Evolutionary conservation across 2,797 vertebrate genomes (phyloP).

Genomic region (Channa striata): DNA sequence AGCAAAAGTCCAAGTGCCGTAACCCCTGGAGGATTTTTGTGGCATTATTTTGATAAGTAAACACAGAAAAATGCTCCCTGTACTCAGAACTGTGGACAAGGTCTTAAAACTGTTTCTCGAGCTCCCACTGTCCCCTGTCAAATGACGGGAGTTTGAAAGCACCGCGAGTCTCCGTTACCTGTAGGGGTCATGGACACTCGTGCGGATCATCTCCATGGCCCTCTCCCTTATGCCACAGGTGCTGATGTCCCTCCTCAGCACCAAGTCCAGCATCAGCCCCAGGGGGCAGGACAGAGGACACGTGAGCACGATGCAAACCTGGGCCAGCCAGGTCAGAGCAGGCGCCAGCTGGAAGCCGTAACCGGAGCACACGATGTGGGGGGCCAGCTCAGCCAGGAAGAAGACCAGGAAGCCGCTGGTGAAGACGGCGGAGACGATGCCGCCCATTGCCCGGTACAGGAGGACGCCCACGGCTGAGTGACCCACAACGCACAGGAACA

Average conservation of each 20-base stretch:
- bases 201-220: constrained; percentile 88
- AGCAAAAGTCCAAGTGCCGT: no score
- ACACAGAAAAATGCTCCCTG: no score
- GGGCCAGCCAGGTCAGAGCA: constrained; percentile 87
- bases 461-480: constrained; percentile 87
- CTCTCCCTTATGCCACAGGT: constrained; percentile 85
- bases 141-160: no score
- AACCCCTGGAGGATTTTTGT: no score
- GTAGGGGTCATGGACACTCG: constrained; percentile 89
- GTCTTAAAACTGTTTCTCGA: no score
- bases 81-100: no score
- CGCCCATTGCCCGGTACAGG: constrained; percentile 83
- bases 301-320: constrained; percentile 88
- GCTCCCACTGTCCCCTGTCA: no score
- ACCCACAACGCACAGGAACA: constrained; percentile 86
- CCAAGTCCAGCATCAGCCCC: constrained; percentile 88
- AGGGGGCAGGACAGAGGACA: constrained; percentile 89
- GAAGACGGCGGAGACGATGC: constrained; percentile 81
- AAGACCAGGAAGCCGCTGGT: constrained; percentile 86
- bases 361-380: constrained; percentile 88
- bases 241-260: constrained; percentile 84
- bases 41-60: no score
- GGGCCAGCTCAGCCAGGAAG: constrained; percentile 87
- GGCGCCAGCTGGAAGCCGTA: constrained; percentile 89
- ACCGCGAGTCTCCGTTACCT: no score